phyloP scores from a whole-genome alignment of 2,113 vertebrate genomes.

The Notiomystis cincta region DNA sequence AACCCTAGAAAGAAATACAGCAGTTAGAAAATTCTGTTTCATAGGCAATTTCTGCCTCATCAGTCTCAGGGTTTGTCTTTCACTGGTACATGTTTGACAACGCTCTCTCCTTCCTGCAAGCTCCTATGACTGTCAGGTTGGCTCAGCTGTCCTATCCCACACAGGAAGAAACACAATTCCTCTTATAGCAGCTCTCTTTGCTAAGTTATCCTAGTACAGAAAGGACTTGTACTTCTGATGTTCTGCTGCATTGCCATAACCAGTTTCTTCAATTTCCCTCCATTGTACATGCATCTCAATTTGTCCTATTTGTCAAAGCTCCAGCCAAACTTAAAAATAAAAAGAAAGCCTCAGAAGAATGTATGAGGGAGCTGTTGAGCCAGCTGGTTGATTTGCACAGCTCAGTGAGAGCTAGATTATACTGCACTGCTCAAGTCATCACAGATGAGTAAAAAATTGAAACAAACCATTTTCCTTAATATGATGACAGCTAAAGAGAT shows the following conservation, averaged over 20 bases:
- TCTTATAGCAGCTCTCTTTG: not conserved
- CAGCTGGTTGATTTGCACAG: not conserved
- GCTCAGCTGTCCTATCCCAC: not conserved
- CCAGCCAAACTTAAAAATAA: not conserved
- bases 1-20: not conserved
- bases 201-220: not conserved
- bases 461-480: slow-evolving; percentile 32
- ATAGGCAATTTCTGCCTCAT: not conserved
- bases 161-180: not conserved
- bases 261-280: not conserved
- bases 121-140: not conserved
- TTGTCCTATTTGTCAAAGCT: not conserved
- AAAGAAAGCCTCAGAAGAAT: not conserved
- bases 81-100: not conserved
- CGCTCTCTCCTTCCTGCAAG: not conserved
- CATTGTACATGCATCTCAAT: not conserved
- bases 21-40: not conserved
- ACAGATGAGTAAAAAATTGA: not conserved
- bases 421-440: slow-evolving; percentile 56
- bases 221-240: not conserved
- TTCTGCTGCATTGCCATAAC: not conserved
- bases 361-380: not conserved
- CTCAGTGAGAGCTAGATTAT: slow-evolving; percentile 37
- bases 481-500: slow-evolving; percentile 1
- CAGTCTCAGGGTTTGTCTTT: not conserved